Evolutionary conservation across 2,113 vertebrate genomes (phyloP).

Genomic region (Indri indri): DNA sequence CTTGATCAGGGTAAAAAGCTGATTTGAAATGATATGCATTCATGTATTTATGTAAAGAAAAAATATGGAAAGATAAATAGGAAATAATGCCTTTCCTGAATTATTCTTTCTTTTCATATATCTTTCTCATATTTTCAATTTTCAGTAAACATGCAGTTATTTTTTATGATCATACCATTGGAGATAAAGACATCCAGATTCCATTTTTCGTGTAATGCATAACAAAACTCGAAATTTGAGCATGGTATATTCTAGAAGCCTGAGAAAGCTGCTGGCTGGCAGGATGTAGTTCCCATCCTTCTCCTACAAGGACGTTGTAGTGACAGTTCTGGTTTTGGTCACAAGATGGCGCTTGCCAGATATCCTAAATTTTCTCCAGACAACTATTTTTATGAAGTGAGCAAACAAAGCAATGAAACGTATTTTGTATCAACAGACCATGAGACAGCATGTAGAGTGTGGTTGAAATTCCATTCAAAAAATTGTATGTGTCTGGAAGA

Average conservation of each 20-base stretch:
- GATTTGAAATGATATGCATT: background rate
- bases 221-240: slow-evolving; percentile 51
- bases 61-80: background rate
- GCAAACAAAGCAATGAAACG: slow-evolving; percentile 35
- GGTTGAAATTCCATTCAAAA: background rate
- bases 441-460: background rate
- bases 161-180: background rate
- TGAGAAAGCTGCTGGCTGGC: slow-evolving; percentile 54
- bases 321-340: slow-evolving; percentile 51
- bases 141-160: background rate
- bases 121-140: background rate
- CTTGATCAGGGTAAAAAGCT: background rate
- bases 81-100: slow-evolving; percentile 24
- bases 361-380: slow-evolving; percentile 33
- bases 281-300: slow-evolving; percentile 43
- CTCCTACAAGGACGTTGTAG: background rate
- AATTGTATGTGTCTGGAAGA: background rate
- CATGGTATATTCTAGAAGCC: slow-evolving; percentile 63
- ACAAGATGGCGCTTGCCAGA: slow-evolving; percentile 58
- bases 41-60: background rate
- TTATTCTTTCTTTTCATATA: slow-evolving; percentile 24
- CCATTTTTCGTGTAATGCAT: slow-evolving; percentile 16
- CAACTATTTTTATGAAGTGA: slow-evolving; percentile 56
- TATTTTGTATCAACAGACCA: slow-evolving; percentile 47
- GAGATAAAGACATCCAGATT: background rate